Evolutionary conservation across 1,140 invertebrate genomes (phyloP).

Genomic region (Neoseiulus cucumeris): DNA sequence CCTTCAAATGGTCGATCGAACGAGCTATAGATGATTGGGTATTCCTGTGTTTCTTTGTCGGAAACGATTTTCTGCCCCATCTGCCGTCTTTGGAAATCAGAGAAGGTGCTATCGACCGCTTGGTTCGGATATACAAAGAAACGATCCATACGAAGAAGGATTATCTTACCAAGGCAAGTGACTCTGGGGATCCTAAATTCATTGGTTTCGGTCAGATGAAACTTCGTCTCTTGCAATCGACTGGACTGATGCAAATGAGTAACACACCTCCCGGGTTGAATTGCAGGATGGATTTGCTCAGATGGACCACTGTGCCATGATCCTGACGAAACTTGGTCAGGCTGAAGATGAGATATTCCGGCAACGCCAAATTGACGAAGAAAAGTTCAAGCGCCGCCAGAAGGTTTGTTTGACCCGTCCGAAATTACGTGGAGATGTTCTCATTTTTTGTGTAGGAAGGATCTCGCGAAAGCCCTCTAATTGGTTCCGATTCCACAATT

Average conservation of each 20-base stretch:
- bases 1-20: conserved; percentile 45
- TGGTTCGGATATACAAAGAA: conserved; percentile 85
- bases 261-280: too few species aligned
- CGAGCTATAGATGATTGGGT: conserved; percentile 94
- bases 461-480: too few species aligned
- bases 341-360: conserved; percentile 96
- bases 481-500: too few species aligned
- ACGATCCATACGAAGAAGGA: conserved; percentile 61
- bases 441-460: too few species aligned
- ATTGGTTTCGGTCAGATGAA: too few species aligned
- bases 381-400: conserved; percentile 41
- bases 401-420: conserved; percentile 17
- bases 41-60: conserved; percentile 99
- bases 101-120: conserved; percentile 86
- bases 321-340: conserved; percentile 75
- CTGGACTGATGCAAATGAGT: too few species aligned
- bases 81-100: conserved; percentile 93
- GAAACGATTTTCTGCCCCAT: conserved; percentile 98
- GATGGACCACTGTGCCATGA: conserved; percentile 67
- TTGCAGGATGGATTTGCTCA: conserved; percentile 52
- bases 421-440: too few species aligned
- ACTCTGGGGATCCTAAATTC: too few species aligned
- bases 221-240: too few species aligned
- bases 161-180: not conserved
- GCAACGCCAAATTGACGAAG: conserved; percentile 61